Base-by-base conservation (phyloP, 2,888 invertebrate species). In the Liopterus haemorrhoidalis region DNA sequence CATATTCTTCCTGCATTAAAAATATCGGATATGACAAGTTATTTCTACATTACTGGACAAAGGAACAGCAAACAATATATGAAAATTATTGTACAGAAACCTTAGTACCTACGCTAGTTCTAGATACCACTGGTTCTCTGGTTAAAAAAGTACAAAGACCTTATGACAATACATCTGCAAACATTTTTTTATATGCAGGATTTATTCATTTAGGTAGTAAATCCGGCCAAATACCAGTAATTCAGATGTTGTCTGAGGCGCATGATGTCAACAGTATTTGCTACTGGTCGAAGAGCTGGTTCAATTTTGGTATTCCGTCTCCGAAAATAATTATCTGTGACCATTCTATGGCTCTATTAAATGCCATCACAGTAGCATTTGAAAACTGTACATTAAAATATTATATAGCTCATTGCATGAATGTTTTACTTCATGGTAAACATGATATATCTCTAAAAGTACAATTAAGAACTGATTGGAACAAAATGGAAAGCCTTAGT, bases 1-100 rank as follows among this genome's bases (percentile, higher is more conserved):
- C 38, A 11, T 38, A 24, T 27, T n/a, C 27, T 12, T 1, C 38
- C 11, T 15, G 27, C 2, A 38, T 38, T 15, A 5, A 15, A 11
- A 27, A 16, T 15, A 38, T 24, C 5, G n/a, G 27, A 9, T 5
- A 18, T 3, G 38, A 45, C 31, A 42, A 49, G 21, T 49, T 49
- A 31, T 11, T 12, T 19, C 2, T 49, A 1, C 27, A 42, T 20
- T 49, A 46, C 20, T 49, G 49, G 49, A 32, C 30, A 4, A 38
- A 16, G 15, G 42, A 49, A 28, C 46, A 49, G 32, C 9, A 46
- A 11, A 8, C n/a, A n/a, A 35, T 39, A n/a, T 49, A 46, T 38
- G 46, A 49, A 19, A 15, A 36, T 5, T 49, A 46, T 11, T 28
- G 20, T 14, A n/a, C n/a, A n/a, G 8, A 16, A 38, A 28, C 9